phyloP scores from a whole-genome alignment of 2,113 vertebrate genomes.

The Microcebus jonahi region DNA sequence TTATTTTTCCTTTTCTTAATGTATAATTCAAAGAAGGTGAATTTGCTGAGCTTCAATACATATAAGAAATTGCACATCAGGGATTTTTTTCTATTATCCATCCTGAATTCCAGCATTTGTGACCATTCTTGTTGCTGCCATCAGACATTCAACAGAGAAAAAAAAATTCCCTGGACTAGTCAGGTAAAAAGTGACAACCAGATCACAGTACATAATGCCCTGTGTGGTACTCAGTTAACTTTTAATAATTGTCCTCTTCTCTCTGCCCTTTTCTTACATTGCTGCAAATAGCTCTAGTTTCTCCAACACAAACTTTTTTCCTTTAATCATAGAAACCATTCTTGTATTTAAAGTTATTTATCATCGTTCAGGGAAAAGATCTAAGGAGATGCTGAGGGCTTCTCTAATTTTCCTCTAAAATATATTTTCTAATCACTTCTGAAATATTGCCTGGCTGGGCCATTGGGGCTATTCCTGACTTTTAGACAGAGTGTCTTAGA shows the following conservation, averaged over 20 bases:
- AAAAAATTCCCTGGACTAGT: neutral
- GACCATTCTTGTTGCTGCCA: neutral
- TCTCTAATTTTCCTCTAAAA: neutral
- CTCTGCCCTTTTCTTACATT: neutral
- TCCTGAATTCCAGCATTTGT: neutral
- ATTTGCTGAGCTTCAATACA: neutral
- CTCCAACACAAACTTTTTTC: neutral
- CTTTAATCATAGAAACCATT: neutral
- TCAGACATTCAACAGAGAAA: neutral
- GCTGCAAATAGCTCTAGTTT: neutral
- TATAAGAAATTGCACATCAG: neutral
- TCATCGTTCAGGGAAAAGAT: neutral
- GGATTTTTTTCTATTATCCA: neutral
- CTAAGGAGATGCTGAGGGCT: neutral
- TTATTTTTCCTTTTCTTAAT: neutral
- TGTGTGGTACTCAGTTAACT: neutral
- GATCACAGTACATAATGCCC: neutral
- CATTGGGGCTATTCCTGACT: neutral
- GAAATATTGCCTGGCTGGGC: neutral
- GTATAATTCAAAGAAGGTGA: neutral
- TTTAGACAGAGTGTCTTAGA: neutral
- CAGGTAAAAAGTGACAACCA: neutral
- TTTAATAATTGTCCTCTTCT: neutral
- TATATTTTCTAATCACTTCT: neutral
- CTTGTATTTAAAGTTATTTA: neutral